Percentiles rank a stretch among this genome's conserved stretches.
These are phyloP conservation scores for Acrossocheilus wenchowensis DNA, from an alignment of 2,797 vertebrate species.

Conservation along the genomic window DNA sequence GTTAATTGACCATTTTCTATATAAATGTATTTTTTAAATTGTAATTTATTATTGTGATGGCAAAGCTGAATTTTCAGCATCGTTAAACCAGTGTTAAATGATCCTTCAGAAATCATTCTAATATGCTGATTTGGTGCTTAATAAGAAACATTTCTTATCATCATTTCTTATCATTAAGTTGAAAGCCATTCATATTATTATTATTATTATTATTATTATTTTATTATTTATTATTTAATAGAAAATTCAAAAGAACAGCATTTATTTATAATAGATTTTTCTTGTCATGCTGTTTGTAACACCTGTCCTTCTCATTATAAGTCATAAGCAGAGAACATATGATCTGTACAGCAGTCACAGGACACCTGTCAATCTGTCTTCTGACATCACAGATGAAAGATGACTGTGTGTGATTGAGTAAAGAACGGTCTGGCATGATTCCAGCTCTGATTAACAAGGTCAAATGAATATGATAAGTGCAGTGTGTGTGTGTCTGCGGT, in stretches of 20 bases:
- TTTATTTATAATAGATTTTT: neutral
- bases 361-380: neutral
- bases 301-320: neutral
- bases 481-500: neutral
- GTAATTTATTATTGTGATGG: too few relatives aligned
- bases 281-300: neutral
- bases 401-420: neutral
- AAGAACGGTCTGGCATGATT: neutral
- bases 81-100: too few relatives aligned
- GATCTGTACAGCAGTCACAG: neutral
- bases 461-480: conserved; percentile 14
- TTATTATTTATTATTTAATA: too few relatives aligned
- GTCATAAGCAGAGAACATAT: neutral
- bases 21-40: too few relatives aligned
- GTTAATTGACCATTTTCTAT: too few relatives aligned
- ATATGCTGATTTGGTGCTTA: neutral
- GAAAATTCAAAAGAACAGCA: neutral
- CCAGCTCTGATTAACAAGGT: neutral
- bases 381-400: conserved; percentile 10
- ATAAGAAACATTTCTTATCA: neutral
- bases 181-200: neutral
- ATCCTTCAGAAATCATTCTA: too few relatives aligned
- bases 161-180: too few relatives aligned
- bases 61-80: too few relatives aligned
- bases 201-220: neutral